Percentiles rank a stretch among this genome's conserved stretches.
phyloP scores from a whole-genome alignment of 2,113 vertebrate genomes.

The Ranitomeya imitator region DNA sequence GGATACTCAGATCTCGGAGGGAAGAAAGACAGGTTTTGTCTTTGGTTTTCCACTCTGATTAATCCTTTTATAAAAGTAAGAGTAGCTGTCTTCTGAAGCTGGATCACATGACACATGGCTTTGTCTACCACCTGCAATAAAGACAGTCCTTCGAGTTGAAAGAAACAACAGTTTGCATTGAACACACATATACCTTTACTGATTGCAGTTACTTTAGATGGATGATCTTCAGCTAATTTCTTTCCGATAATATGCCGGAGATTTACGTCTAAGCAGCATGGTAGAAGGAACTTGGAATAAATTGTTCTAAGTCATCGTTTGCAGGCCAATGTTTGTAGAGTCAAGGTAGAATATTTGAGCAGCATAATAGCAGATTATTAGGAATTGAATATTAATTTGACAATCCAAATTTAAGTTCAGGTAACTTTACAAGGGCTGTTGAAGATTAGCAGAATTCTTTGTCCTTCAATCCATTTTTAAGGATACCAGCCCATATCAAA shows the following conservation, averaged over 20 bases:
- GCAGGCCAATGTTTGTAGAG: not conserved
- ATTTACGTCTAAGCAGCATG: not conserved
- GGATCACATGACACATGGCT: conserved; percentile 73
- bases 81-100: conserved; percentile 74
- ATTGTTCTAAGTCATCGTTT: not conserved
- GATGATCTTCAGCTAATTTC: conserved; percentile 40
- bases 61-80: conserved; percentile 77
- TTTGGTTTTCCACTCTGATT: conserved; percentile 78
- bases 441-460: too few species aligned
- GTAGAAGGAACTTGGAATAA: not conserved
- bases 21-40: conserved; percentile 72
- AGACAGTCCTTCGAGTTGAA: conserved; percentile 58
- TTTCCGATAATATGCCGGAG: conserved; percentile 33
- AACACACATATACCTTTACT: conserved; percentile 58
- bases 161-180: conserved; percentile 59
- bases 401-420: too few species aligned
- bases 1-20: conserved; percentile 69
- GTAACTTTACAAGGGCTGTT: too few species aligned
- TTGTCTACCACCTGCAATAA: conserved; percentile 66
- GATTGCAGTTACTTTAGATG: conserved; percentile 53
- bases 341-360: not conserved
- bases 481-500: too few species aligned
- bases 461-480: too few species aligned
- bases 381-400: not conserved
- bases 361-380: not conserved